Base-by-base conservation (phyloP, 2,888 invertebrate genomes). In the Polymixis lichenea region DNA sequence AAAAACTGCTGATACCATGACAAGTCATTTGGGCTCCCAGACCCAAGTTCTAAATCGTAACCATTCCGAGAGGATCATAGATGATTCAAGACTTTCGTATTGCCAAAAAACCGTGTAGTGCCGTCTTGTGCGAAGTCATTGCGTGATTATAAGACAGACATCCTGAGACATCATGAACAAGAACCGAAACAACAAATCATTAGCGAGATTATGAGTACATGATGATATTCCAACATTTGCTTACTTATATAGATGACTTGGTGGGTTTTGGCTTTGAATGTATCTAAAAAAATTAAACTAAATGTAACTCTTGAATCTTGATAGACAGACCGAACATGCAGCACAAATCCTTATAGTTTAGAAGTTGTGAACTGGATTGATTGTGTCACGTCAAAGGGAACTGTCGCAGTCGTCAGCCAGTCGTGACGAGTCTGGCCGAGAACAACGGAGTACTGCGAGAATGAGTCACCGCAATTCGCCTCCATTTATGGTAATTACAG, bases 381-480 rank as follows among this genome's bases (percentile, higher is more conserved):
- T 82, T 56, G 9, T 17, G 32, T 58, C 46, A 32, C 53, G 17
- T 51, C 53, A 38, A 56, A 38, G 53, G 28, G n/a, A 64, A 32
- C 43, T 51, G 38, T 72, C 49, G 53, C 25, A 53, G n/a, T n/a
- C n/a, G n/a, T n/a, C n/a, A n/a, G n/a, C n/a, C n/a, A n/a, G n/a
- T n/a, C n/a, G n/a, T n/a, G n/a, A n/a, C n/a, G n/a, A n/a, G n/a
- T n/a, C n/a, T n/a, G n/a, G n/a, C n/a, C 25, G 61, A 75, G 32
- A 22, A 22, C 17, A 43, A 25, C 28, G 11, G 22, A 53, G 46
- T 55, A 70, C 19, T 32, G 72, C 55, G 22, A 62, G 49, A 25
- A 32, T 84, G 78, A 82, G 58, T 85, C 85, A 84, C 53, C 64
- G 64, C 55, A 49, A 28, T 19, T 46, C 32, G 56, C 56, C 53